Base-by-base conservation (phyloP, 2,113 vertebrate genomes). In the Porphyrio hochstetteri region DNA sequence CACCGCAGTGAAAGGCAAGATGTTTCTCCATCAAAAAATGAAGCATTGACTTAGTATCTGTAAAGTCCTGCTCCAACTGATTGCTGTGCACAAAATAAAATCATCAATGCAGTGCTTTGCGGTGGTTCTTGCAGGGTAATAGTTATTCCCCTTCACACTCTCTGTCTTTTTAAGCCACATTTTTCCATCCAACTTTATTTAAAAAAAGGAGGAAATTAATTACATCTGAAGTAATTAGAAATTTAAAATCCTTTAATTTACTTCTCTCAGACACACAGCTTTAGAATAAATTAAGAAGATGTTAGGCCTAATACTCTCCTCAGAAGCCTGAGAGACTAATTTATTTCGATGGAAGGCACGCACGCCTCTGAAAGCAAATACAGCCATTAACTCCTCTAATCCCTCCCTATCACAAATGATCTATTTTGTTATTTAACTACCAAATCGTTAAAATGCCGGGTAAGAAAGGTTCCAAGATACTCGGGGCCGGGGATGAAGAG, bases 241-340 rank as follows among this genome's bases (percentile, higher is more conserved):
- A 95, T 94, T 78, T 95, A 55, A 96, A 96, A 90, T 93, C 88
- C 92, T 95, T 96, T 96, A 91, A 97, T 92, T 95, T 86, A 87
- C 69, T 92, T 87, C 86, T 82, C 87, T 94, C 84, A 93, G 89
- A 94, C 89, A 79, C 61, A 65, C 35, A 91, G 91, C 61, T 93
- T 93, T 82, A 60, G 94, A 95, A 95, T 95, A 96, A 93, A 93
- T 95, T 96, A 95, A 91, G 83, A 93, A 5, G 78, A 87, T 64
- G 82, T 92, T 86, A 86, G 80, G 60, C 64, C 82, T 97, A 95
- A 88, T 95, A 67, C 83, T 75, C 72, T 94, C 46, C 88, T 94
- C 88, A 84, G 90, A 96, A 95, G 86, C 88, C 80, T 93, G 76
- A 88, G 72, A 94, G 90, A 94, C 92, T 88, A 86, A 96, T 95